Evolutionary conservation across 2,888 invertebrate genomes (phyloP).

Genomic region (Formica aserva): DNA sequence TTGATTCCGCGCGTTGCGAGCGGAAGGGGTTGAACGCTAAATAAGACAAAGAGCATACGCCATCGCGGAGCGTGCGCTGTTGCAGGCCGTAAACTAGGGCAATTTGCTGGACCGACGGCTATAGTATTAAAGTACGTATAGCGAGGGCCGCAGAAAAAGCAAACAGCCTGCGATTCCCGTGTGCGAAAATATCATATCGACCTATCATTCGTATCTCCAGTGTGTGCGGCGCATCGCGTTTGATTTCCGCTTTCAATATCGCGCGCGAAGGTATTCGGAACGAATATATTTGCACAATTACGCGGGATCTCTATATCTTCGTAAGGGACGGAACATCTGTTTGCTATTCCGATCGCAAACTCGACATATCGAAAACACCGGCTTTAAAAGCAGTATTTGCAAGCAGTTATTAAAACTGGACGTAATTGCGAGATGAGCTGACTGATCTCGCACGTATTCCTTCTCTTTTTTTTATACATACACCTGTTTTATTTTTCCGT

Average conservation of each 20-base stretch:
- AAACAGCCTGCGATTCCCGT: conserved; percentile 18
- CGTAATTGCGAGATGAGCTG: background rate
- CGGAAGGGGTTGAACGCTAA: background rate
- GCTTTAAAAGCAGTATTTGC: background rate
- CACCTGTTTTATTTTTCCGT: background rate
- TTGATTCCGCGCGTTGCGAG: conserved; percentile 16
- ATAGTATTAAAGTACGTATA: conserved; percentile 30
- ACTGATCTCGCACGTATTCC: background rate
- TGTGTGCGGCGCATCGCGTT: conserved; percentile 14
- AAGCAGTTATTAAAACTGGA: conserved; percentile 28
- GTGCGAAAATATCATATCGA: conserved; percentile 44
- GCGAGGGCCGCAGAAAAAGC: background rate
- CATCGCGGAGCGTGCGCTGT: background rate
- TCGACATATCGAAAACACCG: conserved; percentile 18
- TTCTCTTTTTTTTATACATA: background rate
- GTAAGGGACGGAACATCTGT: conserved; percentile 22
- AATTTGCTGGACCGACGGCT: conserved; percentile 47
- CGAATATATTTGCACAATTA: conserved; percentile 28
- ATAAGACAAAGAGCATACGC: conserved; percentile 37
- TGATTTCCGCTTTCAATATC: conserved; percentile 34
- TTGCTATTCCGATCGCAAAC: conserved; percentile 10
- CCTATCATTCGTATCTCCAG: conserved; percentile 36
- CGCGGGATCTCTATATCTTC: background rate
- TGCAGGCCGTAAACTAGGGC: conserved; percentile 32
- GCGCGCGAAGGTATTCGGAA: conserved; percentile 11